These are phyloP conservation scores for Phataginus tetradactyla DNA, from an alignment of 2,797 vertebrate species.

Conservation along the genomic window DNA sequence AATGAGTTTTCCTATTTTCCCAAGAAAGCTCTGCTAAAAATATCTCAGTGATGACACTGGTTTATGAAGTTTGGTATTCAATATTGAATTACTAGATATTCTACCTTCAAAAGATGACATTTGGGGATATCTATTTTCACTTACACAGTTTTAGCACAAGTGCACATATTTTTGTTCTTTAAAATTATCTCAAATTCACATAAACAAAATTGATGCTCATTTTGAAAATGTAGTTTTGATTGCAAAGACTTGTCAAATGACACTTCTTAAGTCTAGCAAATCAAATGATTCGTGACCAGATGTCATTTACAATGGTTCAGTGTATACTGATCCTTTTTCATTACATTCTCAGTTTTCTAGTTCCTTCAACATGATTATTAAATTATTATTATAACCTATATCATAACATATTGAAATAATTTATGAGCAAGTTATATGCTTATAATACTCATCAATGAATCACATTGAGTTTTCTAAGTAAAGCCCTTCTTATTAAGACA, in stretches of 20 bases:
- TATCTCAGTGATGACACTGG: not conserved
- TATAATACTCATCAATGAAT: constrained; percentile 14
- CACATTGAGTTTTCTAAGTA: not conserved
- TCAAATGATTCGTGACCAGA: not conserved
- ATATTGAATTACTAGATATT: not conserved
- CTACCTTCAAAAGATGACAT: not conserved
- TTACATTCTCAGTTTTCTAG: constrained; percentile 3
- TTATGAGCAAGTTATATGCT: not conserved
- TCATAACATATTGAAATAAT: not conserved
- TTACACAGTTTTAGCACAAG: constrained; percentile 28
- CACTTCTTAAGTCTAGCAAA: not conserved
- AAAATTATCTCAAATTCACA: constrained; percentile 7
- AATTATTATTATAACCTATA: not conserved
- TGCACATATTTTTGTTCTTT: not conserved
- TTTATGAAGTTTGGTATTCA: not conserved
- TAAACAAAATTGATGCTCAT: constrained; percentile 9
- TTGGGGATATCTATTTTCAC: not conserved
- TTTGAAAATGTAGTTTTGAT: constrained; percentile 53
- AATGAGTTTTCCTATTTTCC: not conserved
- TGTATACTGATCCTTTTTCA: not conserved
- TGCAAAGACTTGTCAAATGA: not conserved
- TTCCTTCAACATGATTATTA: not conserved
- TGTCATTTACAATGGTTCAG: not conserved
- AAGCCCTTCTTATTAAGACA: not conserved
- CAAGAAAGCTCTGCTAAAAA: not conserved